Percentiles rank a stretch among this genome's conserved stretches.
phyloP scores from a whole-genome alignment of 2,797 vertebrate genomes.

The Podarcis lilfordi region DNA sequence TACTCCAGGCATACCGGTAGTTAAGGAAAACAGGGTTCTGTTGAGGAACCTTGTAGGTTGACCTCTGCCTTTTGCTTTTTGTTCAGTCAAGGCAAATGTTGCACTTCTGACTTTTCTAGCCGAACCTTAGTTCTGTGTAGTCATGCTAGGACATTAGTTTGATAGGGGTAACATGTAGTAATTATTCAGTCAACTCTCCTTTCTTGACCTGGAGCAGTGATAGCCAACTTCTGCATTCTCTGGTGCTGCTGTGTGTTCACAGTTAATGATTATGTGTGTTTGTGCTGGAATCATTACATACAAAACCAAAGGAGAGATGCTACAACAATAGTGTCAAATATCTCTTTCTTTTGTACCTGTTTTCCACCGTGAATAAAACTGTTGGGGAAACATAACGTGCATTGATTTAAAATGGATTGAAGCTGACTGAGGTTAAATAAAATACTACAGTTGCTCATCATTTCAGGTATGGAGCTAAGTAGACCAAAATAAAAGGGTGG shows the following conservation, averaged over 20 bases:
- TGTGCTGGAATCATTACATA: background rate
- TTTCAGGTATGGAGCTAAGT: background rate
- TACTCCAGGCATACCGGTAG: too few relatives aligned
- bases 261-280: background rate
- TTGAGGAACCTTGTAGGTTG: background rate
- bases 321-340: background rate
- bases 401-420: too few relatives aligned
- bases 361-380: background rate
- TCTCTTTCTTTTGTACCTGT: background rate
- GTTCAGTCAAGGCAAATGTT: background rate
- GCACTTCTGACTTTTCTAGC: background rate
- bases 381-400: background rate
- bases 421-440: background rate
- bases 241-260: background rate
- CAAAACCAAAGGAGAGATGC: background rate
- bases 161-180: background rate
- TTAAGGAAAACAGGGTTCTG: background rate
- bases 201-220: background rate
- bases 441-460: background rate
- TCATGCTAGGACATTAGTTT: background rate
- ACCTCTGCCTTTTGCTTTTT: background rate
- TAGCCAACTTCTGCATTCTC: background rate
- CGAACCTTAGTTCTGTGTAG: background rate
- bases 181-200: background rate
- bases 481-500: background rate